These are phyloP conservation scores for Anoncus sp. DNA, from an alignment of 2,888 invertebrate genomes.

Conservation along the genomic window DNA sequence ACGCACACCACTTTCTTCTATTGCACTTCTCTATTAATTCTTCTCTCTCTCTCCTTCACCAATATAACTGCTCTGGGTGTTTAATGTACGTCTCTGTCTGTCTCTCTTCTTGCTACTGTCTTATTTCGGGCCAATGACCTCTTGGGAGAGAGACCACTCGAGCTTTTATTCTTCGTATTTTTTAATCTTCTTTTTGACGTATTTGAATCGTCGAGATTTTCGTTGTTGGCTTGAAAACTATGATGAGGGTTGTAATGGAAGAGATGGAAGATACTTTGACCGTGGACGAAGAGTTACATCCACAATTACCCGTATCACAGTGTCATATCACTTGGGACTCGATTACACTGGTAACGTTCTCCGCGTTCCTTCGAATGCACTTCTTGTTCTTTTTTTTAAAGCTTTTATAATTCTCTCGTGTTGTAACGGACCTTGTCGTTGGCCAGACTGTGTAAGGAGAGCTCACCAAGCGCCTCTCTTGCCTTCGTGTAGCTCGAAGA, in stretches of 20 bases:
- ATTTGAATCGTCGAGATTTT: background rate
- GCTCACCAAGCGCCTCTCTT: constrained; percentile 14
- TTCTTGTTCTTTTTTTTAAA: constrained; percentile 28
- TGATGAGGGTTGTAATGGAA: no score
- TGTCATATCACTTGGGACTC: background rate
- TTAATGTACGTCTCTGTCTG: constrained; percentile 34
- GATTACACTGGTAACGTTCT: background rate
- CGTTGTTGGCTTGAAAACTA: no score
- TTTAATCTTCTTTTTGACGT: background rate
- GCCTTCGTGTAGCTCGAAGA: constrained; percentile 19
- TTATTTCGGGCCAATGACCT: constrained; percentile 59
- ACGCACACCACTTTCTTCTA: constrained; percentile 40
- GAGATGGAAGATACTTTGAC: no score
- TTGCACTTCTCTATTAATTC: constrained; percentile 27
- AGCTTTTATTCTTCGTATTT: constrained; percentile 26
- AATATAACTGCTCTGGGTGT: background rate
- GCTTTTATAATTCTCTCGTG: no score
- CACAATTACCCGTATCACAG: no score
- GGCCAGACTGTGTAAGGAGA: constrained; percentile 26
- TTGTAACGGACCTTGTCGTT: constrained; percentile 61
- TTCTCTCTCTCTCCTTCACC: constrained; percentile 52
- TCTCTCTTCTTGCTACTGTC: constrained; percentile 42
- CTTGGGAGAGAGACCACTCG: constrained; percentile 10
- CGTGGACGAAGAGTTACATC: no score
- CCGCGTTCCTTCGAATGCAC: background rate